A percentile compares a stretch with the other conserved stretches of the same genome.
phyloP scores from a whole-genome alignment of 2,797 vertebrate species.

The Sebastolobus alascanus region DNA sequence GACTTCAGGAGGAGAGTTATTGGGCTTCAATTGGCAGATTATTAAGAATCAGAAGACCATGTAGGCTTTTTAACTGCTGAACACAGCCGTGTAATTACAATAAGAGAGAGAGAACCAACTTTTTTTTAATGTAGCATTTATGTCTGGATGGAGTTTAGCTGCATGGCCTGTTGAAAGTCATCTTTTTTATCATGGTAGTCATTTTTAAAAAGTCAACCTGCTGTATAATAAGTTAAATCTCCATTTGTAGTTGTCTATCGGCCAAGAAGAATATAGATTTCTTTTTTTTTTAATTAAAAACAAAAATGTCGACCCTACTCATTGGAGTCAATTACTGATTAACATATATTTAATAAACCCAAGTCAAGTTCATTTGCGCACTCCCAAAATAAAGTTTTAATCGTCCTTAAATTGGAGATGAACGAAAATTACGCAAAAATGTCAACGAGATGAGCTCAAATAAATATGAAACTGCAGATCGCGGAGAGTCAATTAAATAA shows the following conservation, averaged over 20 bases:
- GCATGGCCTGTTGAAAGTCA: slow-evolving; percentile 9
- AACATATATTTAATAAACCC: slow-evolving; percentile 1
- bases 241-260: neutral
- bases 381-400: neutral
- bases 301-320: neutral
- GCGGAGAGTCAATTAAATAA: slow-evolving; percentile 76
- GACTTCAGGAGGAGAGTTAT: slow-evolving; percentile 72
- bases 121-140: slow-evolving; percentile 19
- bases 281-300: neutral
- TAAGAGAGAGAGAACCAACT: slow-evolving; percentile 8
- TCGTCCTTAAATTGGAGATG: neutral
- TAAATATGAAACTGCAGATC: slow-evolving; percentile 14
- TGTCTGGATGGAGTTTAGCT: slow-evolving; percentile 1
- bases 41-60: slow-evolving; percentile 60
- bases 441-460: neutral
- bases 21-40: slow-evolving; percentile 64
- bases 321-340: neutral
- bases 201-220: neutral
- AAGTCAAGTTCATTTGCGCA: slow-evolving; percentile 6
- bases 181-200: neutral
- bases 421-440: neutral
- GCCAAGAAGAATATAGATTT: neutral
- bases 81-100: slow-evolving; percentile 45
- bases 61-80: slow-evolving; percentile 36
- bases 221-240: neutral